Conservation (phyloP, 2,888 invertebrate species). For the Ctena decussata region DNA sequence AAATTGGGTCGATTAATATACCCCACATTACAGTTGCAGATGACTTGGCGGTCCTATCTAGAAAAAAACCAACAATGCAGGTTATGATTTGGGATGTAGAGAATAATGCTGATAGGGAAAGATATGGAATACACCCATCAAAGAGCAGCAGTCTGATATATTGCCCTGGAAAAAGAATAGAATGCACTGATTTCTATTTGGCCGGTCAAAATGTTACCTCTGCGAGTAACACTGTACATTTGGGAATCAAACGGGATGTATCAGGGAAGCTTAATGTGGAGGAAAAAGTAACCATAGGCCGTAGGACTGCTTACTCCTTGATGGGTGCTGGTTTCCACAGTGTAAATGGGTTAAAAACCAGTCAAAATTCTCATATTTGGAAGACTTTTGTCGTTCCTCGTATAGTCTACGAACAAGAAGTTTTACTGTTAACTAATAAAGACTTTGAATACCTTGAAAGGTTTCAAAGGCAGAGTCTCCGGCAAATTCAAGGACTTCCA, state of each 20-base stretch:
- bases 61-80: background rate
- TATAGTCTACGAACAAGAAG: background rate
- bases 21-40: background rate
- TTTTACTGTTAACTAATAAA: background rate
- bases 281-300: conserved; percentile 1
- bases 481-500: conserved; percentile 8
- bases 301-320: conserved; percentile 11
- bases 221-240: background rate
- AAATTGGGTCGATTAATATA: conserved; percentile 4
- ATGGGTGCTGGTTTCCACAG: conserved; percentile 17
- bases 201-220: background rate
- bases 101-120: background rate
- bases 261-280: background rate
- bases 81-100: too few relatives aligned
- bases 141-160: background rate
- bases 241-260: background rate
- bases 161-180: background rate
- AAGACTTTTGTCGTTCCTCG: conserved; percentile 15
- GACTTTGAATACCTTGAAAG: background rate
- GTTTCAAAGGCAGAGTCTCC: background rate
- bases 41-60: conserved; percentile 8
- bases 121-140: conserved; percentile 1
- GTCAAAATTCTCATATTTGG: conserved; percentile 2
- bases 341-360: background rate
- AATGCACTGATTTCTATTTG: background rate